Evolutionary conservation across 2,888 invertebrate species (phyloP), one percentile per base, ranked within the genome.

Genomic region (Tridacna crocea): DNA sequence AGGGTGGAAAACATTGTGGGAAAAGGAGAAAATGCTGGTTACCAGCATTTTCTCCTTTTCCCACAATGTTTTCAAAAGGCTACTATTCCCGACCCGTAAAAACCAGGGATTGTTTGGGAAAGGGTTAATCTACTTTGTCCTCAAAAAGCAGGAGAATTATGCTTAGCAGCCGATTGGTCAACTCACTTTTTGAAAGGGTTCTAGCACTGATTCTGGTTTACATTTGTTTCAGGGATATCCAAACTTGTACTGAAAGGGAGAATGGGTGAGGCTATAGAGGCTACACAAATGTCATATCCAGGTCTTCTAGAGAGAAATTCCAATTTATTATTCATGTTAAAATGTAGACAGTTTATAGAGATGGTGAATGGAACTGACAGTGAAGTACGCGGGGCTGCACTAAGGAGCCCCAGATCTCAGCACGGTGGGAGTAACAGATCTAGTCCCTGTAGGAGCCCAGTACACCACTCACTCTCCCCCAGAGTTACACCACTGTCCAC

Each of bases 261-360:
- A 90, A 98, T 99, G 96, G 98, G 98, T 76, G 98, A 99, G 95
- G 99, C 99, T 85, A 98, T 99, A 93, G 98, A 98, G 93, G 95
- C 96, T 89, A 98, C 99, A 82, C 96, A 97, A 94, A 96, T 97
- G 91, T 95, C 98, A 89, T 99, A 98, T 95, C 99, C 99, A 6
- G 97, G 97, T n/a, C 96, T 99, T 84, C 95, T 99, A 93, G 98
- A 99, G 94, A 96, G 96, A 80, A 97, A 99, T 95, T 96, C 96
- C 90, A 98, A 98, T 95, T 96, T 99, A 91, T 96, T 98, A 94
- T 99, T 99, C 95, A 97, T 98, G 96, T 96, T 99, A 93, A 99
- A 99, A 95, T 99, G 99, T 94, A 97, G 99, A 85, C 99, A 99
- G 95, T 99, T 99, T 95, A 97, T 99, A 60, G 99, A 99, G 95